Base-by-base conservation (phyloP, 2,113 vertebrate genomes). In the Ptychochromis oligacanthus region DNA sequence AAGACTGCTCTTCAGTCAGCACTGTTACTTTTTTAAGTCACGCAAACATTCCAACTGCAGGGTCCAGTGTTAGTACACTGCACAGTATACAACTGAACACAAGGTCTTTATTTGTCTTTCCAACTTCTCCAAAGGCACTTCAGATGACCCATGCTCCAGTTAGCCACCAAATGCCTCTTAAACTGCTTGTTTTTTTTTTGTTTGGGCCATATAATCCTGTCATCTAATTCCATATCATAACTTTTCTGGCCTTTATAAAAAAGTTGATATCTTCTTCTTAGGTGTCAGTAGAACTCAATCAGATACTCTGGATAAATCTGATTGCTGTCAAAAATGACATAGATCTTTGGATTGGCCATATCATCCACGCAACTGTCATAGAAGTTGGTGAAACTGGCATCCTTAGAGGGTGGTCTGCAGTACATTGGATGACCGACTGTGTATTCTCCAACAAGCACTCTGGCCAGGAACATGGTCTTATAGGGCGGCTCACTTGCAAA, bases 351-450 rank as follows among this genome's bases (percentile, higher is more conserved):
- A 82, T 97, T 98, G 93, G 96, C 96, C 78, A 96, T 95, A 17
- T 98, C 97, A 81, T 99, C 98, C 93, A 99, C 98, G 60, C 98
- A 99, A 93, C 98, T 99, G 96, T 99, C 98, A 9, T 96, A 99
- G 57, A 99, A 95, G 94, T 98, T 98, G 89, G 97, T 96, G 86
- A 97, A 97, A 91, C 97, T 98, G 82, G 96, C 96, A 14, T 99
- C 98, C 91, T 97, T 99, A 57, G 97, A 99, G 75, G 98, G 98
- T 5, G 98, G 98, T 40, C 97, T 95, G 91, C 97, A 96, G 83
- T 97, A 98, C 85, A 96, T 96, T 15, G 97, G 96, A 70, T 97
- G 96, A 22, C 98, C 98, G 0, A 94, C 94, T 0, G 97, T 97
- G 92, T 97, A 97, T 82, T 99, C 97, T 34, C 98, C 98, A 55